phyloP scores from a whole-genome alignment of 2,888 invertebrate species.

The Dendrolimus houi region DNA sequence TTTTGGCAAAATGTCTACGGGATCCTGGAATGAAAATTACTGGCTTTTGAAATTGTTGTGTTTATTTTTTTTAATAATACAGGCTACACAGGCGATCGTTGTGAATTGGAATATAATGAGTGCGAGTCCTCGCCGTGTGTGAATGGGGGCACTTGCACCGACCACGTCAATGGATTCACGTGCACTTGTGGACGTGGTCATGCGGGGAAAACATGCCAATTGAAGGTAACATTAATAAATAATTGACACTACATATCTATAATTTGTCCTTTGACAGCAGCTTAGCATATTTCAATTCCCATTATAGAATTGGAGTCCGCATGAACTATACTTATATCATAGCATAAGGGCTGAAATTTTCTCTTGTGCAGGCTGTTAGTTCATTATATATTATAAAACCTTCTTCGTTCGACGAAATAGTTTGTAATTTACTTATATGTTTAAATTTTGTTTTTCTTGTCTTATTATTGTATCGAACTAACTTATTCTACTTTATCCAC shows the following conservation, averaged over 20 bases:
- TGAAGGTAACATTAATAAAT: slow-evolving; percentile 76
- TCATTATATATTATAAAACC: no score
- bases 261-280: no score
- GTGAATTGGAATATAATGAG: slow-evolving; percentile 85
- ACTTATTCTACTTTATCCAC: no score
- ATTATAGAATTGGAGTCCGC: no score
- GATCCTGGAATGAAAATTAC: no score
- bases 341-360: no score
- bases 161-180: slow-evolving; percentile 81
- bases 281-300: no score
- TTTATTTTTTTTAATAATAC: background rate
- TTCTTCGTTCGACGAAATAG: background rate
- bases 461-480: no score
- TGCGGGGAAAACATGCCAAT: slow-evolving; percentile 81
- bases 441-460: background rate
- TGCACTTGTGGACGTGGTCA: slow-evolving; percentile 83
- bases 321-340: no score
- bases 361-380: no score
- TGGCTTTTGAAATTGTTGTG: no score
- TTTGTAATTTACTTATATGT: background rate
- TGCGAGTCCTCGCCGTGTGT: slow-evolving; percentile 85
- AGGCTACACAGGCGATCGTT: slow-evolving; percentile 83
- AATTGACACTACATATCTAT: background rate
- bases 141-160: slow-evolving; percentile 84
- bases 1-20: background rate